phyloP scores from a whole-genome alignment of 2,888 invertebrate species.

The Rhynchonema sp. region DNA sequence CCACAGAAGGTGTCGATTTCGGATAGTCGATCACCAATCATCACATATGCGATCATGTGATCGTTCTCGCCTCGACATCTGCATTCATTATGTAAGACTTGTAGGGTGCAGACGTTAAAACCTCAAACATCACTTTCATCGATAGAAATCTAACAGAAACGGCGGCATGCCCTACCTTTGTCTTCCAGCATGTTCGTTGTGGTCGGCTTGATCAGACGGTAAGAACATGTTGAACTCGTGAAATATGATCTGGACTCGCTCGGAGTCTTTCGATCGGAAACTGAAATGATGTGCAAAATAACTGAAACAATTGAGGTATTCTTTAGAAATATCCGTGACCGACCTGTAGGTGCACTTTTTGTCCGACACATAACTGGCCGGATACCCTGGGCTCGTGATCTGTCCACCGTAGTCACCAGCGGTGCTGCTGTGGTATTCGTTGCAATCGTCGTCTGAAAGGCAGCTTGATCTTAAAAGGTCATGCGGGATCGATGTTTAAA shows the following conservation, averaged over 20 bases:
- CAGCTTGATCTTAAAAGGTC: no score
- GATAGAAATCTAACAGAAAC: neutral
- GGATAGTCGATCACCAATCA: conserved; percentile 60
- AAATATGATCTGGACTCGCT: conserved; percentile 63
- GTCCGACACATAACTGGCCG: conserved; percentile 56
- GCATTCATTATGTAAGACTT: conserved; percentile 12
- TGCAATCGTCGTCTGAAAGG: neutral
- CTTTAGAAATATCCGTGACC: no score
- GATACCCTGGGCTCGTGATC: conserved; percentile 63
- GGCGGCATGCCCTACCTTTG: neutral
- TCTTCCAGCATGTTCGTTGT: neutral
- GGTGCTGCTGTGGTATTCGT: neutral
- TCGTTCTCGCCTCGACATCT: conserved; percentile 46
- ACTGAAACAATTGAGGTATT: conserved; percentile 65
- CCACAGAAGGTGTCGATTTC: conserved; percentile 74
- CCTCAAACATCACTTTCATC: neutral
- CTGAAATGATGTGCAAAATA: conserved; percentile 32
- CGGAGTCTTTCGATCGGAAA: conserved; percentile 63
- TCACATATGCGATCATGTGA: conserved; percentile 41
- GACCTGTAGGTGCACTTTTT: conserved; percentile 47
- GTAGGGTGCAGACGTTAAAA: neutral
- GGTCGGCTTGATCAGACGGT: neutral
- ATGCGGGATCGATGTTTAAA: no score
- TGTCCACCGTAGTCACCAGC: conserved; percentile 48
- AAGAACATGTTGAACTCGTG: conserved; percentile 56